These are phyloP conservation scores for Brachyrhaphis roseni DNA, from an alignment of 2,797 vertebrate species.

Conservation along the genomic window DNA sequence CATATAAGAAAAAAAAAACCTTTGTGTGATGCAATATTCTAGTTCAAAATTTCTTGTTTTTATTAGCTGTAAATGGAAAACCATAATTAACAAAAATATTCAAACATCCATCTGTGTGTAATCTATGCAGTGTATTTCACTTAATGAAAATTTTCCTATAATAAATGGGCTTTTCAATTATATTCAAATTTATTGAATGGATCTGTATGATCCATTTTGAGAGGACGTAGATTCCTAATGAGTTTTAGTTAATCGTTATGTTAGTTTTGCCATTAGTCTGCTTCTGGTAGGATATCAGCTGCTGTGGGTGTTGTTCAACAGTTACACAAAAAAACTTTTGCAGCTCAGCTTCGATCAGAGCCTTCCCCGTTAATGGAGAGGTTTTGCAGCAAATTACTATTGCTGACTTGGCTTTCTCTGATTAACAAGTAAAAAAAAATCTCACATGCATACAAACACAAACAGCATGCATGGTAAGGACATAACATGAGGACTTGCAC, in stretches of 20 bases:
- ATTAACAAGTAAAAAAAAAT: background rate
- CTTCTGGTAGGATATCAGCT: background rate
- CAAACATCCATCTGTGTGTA: too few relatives aligned
- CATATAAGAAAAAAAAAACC: too few relatives aligned
- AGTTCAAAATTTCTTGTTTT: background rate
- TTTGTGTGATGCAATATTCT: too few relatives aligned
- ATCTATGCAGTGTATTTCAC: too few relatives aligned
- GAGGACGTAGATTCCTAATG: too few relatives aligned
- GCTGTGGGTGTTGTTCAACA: background rate
- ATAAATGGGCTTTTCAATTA: too few relatives aligned
- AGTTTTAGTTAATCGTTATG: background rate
- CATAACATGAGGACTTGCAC: background rate
- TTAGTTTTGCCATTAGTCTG: background rate
- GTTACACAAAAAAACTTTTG: background rate
- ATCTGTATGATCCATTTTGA: background rate
- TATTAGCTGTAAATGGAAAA: too few relatives aligned
- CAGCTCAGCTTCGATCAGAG: background rate
- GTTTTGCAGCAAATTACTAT: background rate
- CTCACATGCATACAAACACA: background rate
- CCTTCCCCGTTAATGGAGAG: background rate
- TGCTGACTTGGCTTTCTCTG: background rate
- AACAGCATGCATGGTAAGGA: background rate
- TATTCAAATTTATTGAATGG: too few relatives aligned
- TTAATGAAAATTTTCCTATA: too few relatives aligned
- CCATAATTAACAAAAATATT: too few relatives aligned